Percentiles rank a stretch among this genome's conserved stretches.
These are phyloP conservation scores for Caenorhabditis sp. DNA, from an alignment of 2,888 invertebrate genomes.

Conservation along the genomic window DNA sequence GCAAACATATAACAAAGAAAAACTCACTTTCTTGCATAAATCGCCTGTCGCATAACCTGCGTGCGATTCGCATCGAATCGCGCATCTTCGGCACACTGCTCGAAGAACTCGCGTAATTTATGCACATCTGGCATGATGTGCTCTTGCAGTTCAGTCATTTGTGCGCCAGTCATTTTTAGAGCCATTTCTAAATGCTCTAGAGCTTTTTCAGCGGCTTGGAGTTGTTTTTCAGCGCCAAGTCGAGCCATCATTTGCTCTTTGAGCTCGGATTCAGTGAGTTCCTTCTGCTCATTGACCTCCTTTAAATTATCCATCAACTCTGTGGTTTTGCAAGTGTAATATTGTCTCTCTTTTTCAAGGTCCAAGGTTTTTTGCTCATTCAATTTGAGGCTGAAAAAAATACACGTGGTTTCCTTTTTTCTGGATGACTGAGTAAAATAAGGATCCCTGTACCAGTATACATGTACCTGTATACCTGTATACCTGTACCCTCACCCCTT, in stretches of 20 bases:
- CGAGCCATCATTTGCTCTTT: constrained; percentile 73
- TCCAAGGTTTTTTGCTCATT: constrained; percentile 71
- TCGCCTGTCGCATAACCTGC: constrained; percentile 52
- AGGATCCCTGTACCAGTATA: too few species aligned
- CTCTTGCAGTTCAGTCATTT: constrained; percentile 71
- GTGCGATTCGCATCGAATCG: constrained; percentile 72
- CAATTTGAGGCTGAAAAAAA: constrained; percentile 68
- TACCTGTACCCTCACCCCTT: too few species aligned
- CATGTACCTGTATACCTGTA: too few species aligned
- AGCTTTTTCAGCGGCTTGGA: constrained; percentile 68
- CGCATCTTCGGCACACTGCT: constrained; percentile 73
- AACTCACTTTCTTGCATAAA: constrained; percentile 55
- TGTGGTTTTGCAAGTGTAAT: constrained; percentile 73
- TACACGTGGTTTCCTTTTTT: too few species aligned
- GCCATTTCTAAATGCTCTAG: constrained; percentile 72
- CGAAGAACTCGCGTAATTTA: constrained; percentile 74
- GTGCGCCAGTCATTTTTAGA: constrained; percentile 70
- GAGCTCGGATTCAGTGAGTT: constrained; percentile 73
- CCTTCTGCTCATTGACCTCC: constrained; percentile 73
- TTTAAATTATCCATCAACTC: constrained; percentile 72
- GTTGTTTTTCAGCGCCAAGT: constrained; percentile 72
- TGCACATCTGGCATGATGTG: constrained; percentile 74
- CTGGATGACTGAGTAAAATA: too few species aligned
- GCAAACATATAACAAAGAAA: neutral
- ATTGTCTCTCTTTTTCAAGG: constrained; percentile 73